Evolutionary conservation across 2,888 invertebrate species (phyloP).

Genomic region (Parochlus steinenii): DNA sequence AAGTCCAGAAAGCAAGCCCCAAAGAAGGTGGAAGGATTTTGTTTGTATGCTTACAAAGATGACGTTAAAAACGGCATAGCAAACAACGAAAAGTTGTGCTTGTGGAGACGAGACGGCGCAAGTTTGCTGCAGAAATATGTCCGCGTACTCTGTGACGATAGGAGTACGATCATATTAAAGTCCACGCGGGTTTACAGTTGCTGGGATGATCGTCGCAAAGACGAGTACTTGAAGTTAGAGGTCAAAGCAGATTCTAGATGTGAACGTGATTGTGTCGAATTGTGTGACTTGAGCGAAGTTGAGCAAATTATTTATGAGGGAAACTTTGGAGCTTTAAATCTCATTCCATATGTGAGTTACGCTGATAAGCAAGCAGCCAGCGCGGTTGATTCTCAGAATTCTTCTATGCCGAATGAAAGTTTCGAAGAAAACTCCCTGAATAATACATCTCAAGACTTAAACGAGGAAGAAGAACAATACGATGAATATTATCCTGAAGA

Average conservation of each 20-base stretch:
- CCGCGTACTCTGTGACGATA: slow-evolving; percentile 22
- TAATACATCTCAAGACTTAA: too few relatives aligned
- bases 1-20: slow-evolving; percentile 13
- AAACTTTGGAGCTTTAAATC: slow-evolving; percentile 6
- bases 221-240: slow-evolving; percentile 24
- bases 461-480: too few relatives aligned
- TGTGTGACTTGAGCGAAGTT: slow-evolving; percentile 18
- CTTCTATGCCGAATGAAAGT: too few relatives aligned
- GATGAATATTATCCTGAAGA: too few relatives aligned
- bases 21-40: slow-evolving; percentile 20
- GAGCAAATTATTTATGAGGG: slow-evolving; percentile 12
- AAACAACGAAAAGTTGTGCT: slow-evolving; percentile 24
- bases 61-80: slow-evolving; percentile 24
- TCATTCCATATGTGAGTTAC: slow-evolving; percentile 10
- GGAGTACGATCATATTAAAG: slow-evolving; percentile 24
- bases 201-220: slow-evolving; percentile 28
- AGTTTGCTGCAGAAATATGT: slow-evolving; percentile 29
- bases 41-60: slow-evolving; percentile 23
- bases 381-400: too few relatives aligned
- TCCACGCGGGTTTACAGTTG: slow-evolving; percentile 31
- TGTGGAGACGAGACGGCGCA: slow-evolving; percentile 29
- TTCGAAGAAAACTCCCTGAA: too few relatives aligned
- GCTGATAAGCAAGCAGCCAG: too few relatives aligned
- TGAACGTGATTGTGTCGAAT: slow-evolving; percentile 21
- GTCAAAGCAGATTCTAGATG: slow-evolving; percentile 19